Evolutionary conservation across 2,797 vertebrate genomes (phyloP), one percentile per base, ranked within the genome.

Genomic region (Pseudotriccus pelzelni): DNA sequence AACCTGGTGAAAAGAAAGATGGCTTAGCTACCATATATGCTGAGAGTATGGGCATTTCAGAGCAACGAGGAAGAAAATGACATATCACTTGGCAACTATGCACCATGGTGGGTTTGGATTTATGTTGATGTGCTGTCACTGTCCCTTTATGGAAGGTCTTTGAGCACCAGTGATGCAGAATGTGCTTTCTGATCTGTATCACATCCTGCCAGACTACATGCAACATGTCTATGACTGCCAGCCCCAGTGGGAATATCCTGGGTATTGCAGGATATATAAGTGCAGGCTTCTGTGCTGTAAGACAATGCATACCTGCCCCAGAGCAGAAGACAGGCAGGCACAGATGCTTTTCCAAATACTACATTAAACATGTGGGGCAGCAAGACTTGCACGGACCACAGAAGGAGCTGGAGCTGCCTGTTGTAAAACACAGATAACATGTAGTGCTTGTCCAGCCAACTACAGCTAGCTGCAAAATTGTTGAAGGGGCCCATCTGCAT

Each of bases 351-450:
- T 78, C 14, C 22, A 47, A 84, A 55, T 12, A 30, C 32, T 56
- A 20, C 27, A 76, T 47, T 14, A 81, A 56, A 19, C 1, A 4
- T 10, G 56, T 23, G 55, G n/a, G 34, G 19, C 47, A 66, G 49
- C 0, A 7, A 77, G 14, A 69, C 24, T 76, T 6, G 0, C 30
- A 22, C 0, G 0, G 23, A 79, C 5, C 25, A 32, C 17, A 46
- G 32, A 63, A 70, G 23, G 13, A 73, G 25, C 34, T 34, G 36
- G n/a, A 75, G 16, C 46, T 84, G 37, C 43, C 24, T 78, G 14
- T 3, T 19, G 1, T 47, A 58, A 67, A 90, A 78, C 36, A 81
- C 21, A 62, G 69, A 55, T 39, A n/a, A 55, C 2, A 6, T 10
- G 12, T 24, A 83, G 19, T 63, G 52, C 30, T 53, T 28, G 6